Evolutionary conservation across 2,113 vertebrate genomes (phyloP), one percentile per base, ranked within the genome.

Genomic region (Nannobrachium achirus): DNA sequence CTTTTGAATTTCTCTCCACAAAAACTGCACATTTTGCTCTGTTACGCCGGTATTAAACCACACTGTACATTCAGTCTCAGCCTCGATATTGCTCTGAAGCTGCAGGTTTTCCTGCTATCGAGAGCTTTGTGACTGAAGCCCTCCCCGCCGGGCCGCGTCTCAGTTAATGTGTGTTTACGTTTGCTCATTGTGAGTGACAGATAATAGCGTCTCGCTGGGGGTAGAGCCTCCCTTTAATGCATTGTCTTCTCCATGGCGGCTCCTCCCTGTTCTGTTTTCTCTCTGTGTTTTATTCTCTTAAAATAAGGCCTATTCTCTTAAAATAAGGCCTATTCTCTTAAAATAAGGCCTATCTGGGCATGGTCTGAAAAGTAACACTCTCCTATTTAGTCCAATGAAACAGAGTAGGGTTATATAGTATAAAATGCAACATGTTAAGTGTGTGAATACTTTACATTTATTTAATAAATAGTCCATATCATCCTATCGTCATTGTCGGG

Each of bases 171-270:
- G 80, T 86, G 84, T 86, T 86, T 88, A 86, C 58, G 64, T 39
- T 85, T 87, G 72, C 69, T 33, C 49, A 65, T 66, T 71, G 78
- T 88, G 83, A 89, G 62, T 78, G 84, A 86, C 83, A 88, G 84
- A 88, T 85, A 83, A 81, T 85, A 79, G 69, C 76, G 50, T 33
- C 25, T 33, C 77, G 65, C 71, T 75, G 76, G 85, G 85, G 80
- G 77, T 69, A 83, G 76, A 75, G 78, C 62, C 73, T 84, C 73
- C 73, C 82, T 85, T 83, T 79, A 84, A 86, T 78, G 74, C 80
- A 87, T 81, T 88, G 81, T 86, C 79, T 86, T 56, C 73, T 68
- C 75, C 25, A 33, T 33, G 25, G 25, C 25, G 25, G 25, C 86
- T 73, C 80, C 78, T 75, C 78, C 72, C 56, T 3, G 25, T 33